Evolutionary conservation across 1,140 invertebrate genomes (phyloP), one percentile per base, ranked within the genome.

Genomic region (Pygmarrhopalites habei): DNA sequence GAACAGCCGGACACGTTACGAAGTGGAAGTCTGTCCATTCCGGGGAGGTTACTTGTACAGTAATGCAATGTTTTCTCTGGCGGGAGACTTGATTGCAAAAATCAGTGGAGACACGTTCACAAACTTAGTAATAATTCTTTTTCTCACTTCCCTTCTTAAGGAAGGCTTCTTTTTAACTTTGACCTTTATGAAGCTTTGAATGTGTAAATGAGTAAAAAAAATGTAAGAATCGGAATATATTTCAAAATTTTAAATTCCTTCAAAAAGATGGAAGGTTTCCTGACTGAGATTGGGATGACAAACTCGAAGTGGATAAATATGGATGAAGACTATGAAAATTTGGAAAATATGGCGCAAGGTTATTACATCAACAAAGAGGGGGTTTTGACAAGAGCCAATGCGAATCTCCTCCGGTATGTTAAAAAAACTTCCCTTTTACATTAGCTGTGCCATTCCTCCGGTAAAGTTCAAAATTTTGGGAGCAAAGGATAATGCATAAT

Each of bases 11-110:
- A 59, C 57, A 4, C 44, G 62, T 10, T 64, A 53, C 41, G 15
- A 39, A 5, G 2, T 25, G 19, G 56, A 64, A 55, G 21, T 41
- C n/a, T 64, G 62, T 23, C 25, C 17, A 10, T 59, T 59, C 41
- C 55, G 62, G 3, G 53, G 41, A 4, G 35, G 39, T 5, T 59
- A n/a, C 25, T 26, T 26, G 1, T 64, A 64, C 35, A 64, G 59
- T 32, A 64, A 64, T 23, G 47, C 5, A 1, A 30, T 64, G 43
- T 60, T 28, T 21, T 10, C 55, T 23, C 17, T 64, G 19, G 62
- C 51, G 12, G 62, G 62, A 15, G 57, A 64, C 15, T 19, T 52
- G 15, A 52, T 64, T n/a, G 62, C 57, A 44, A 44, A 28, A n/a
- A 29, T 64, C 23, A 25, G 7, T 23, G 58, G 58, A 19, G 32